phyloP scores from a whole-genome alignment of 2,797 vertebrate genomes.

The Gymnoscopelus braueri region DNA sequence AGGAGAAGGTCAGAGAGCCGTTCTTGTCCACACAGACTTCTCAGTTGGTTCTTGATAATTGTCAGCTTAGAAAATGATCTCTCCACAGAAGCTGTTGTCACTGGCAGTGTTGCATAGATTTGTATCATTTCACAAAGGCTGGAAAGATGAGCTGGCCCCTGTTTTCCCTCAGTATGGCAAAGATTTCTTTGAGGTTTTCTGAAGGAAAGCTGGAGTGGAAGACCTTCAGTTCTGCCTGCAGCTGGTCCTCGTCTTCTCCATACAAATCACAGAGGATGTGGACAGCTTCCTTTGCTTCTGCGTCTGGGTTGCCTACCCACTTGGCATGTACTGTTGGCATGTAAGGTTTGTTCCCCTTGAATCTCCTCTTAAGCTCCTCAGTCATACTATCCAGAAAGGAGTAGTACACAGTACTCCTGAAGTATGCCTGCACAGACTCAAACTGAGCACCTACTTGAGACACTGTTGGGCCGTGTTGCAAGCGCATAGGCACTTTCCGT shows the following conservation, averaged over 20 bases:
- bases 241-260: neutral
- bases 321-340: too few species aligned
- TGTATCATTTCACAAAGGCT: neutral
- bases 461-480: constrained; percentile 19
- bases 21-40: neutral
- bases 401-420: constrained; percentile 15
- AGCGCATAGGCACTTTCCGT: constrained; percentile 25
- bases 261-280: too few species aligned
- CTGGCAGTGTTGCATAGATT: too few species aligned
- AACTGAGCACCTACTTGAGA: constrained; percentile 23
- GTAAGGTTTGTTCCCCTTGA: neutral
- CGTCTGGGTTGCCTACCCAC: too few species aligned
- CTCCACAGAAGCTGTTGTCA: too few species aligned
- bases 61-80: too few species aligned
- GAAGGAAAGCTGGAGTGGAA: neutral
- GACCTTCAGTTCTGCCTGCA: constrained; percentile 23
- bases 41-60: too few species aligned
- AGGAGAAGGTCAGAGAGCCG: neutral
- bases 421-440: constrained; percentile 22
- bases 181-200: constrained; percentile 1
- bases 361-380: constrained; percentile 21
- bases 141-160: constrained; percentile 7
- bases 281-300: too few species aligned
- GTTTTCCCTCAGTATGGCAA: constrained; percentile 11
- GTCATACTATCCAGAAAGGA: constrained; percentile 27